phyloP scores from a whole-genome alignment of 2,797 vertebrate genomes.

The Anisognathus igniventris region DNA sequence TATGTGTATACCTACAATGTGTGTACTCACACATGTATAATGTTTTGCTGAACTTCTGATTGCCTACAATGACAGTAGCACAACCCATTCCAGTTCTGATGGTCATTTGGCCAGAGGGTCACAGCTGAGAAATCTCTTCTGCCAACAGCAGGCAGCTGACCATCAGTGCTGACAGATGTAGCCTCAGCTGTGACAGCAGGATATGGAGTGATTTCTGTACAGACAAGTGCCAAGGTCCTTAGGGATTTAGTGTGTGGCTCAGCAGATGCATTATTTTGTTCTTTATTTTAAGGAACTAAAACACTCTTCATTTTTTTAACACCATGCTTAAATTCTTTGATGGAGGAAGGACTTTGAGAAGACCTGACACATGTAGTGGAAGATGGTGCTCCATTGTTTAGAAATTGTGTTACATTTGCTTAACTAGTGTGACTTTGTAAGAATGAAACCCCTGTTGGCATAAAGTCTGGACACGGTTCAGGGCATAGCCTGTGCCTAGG shows the following conservation, averaged over 20 bases:
- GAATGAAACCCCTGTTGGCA: not conserved
- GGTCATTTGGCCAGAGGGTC: not conserved
- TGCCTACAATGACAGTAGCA: not conserved
- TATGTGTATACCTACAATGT: fast-evolving
- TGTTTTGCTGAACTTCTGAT: not conserved
- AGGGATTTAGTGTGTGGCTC: not conserved
- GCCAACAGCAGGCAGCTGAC: not conserved
- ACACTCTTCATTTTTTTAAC: not conserved
- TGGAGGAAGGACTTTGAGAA: not conserved
- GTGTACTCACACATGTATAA: fast-evolving
- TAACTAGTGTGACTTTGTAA: not conserved
- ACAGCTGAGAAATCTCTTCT: not conserved
- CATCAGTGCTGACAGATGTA: not conserved
- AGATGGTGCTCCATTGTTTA: not conserved
- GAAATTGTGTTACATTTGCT: not conserved
- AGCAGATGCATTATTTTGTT: not conserved
- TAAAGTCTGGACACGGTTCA: not conserved
- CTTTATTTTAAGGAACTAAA: not conserved
- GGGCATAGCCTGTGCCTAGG: not conserved
- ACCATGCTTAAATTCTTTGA: not conserved
- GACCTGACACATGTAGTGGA: not conserved
- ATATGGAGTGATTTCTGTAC: not conserved
- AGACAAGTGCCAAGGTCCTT: not conserved
- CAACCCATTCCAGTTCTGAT: not conserved
- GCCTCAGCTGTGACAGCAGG: not conserved